phyloP scores from a whole-genome alignment of 2,113 vertebrate species.

The Psephotus haematonotus region DNA sequence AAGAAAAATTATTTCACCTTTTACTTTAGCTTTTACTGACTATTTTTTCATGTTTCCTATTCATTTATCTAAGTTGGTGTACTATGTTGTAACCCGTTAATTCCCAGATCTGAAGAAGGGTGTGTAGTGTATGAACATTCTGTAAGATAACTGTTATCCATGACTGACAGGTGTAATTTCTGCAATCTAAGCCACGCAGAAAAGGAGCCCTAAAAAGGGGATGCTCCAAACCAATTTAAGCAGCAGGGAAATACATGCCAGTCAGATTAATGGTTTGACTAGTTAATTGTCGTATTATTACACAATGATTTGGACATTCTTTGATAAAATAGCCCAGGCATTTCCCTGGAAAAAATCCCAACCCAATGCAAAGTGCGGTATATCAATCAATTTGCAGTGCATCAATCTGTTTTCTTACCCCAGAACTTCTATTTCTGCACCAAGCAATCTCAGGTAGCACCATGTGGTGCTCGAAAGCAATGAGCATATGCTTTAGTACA shows the following conservation, averaged over 20 bases:
- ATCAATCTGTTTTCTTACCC: background rate
- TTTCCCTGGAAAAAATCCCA: background rate
- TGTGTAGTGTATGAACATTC: background rate
- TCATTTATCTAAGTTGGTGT: background rate
- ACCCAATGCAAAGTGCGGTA: background rate
- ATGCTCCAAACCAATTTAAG: background rate
- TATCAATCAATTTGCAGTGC: background rate
- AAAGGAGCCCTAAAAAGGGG: background rate
- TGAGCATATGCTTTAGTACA: background rate
- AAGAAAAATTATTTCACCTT: background rate
- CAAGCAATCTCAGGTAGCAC: background rate
- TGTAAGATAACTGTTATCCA: background rate
- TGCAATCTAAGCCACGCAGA: background rate
- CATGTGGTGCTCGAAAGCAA: background rate
- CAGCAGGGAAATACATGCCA: background rate
- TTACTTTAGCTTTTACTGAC: background rate
- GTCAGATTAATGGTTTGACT: background rate
- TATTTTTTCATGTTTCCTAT: background rate
- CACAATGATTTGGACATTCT: background rate
- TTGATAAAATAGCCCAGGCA: background rate
- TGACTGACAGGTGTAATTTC: background rate
- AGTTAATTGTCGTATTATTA: background rate
- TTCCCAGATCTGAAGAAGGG: background rate
- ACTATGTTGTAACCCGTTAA: background rate
- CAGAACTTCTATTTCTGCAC: background rate